These are phyloP conservation scores for Epinotia brunnichana DNA, from an alignment of 2,888 invertebrate genomes.

Conservation along the genomic window DNA sequence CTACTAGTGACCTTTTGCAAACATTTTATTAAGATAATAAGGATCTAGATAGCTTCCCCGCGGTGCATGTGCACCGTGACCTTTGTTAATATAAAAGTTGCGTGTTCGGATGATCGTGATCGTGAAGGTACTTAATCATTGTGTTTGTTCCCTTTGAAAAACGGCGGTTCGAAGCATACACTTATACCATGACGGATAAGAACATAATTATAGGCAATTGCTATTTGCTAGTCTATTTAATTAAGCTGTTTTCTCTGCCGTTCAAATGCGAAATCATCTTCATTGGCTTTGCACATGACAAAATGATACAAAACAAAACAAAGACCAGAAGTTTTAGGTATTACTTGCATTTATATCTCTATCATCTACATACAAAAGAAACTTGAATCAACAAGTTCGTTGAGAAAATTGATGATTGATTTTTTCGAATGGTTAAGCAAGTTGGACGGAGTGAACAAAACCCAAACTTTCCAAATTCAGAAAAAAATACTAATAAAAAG, in stretches of 20 bases:
- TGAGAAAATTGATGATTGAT: too few species aligned
- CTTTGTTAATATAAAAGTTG: slow-evolving; percentile 18
- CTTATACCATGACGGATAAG: slow-evolving; percentile 14
- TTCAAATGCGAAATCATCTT: neutral
- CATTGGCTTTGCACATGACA: too few species aligned
- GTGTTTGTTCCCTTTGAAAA: slow-evolving; percentile 27
- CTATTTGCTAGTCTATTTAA: neutral
- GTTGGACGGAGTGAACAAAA: too few species aligned
- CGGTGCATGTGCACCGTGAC: slow-evolving; percentile 19
- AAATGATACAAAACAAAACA: too few species aligned
- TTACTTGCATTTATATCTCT: too few species aligned
- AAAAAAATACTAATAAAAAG: too few species aligned
- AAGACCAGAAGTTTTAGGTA: too few species aligned
- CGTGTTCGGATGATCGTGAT: slow-evolving; percentile 35
- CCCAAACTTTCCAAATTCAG: too few species aligned
- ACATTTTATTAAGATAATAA: slow-evolving; percentile 17
- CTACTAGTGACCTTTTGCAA: neutral
- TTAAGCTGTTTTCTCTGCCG: neutral
- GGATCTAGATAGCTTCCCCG: neutral
- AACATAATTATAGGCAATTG: slow-evolving; percentile 8
- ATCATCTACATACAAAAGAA: too few species aligned
- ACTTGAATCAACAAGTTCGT: too few species aligned
- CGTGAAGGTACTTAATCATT: slow-evolving; percentile 30
- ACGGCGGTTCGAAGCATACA: slow-evolving; percentile 1
- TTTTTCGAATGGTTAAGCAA: too few species aligned